Base-by-base conservation (phyloP, 2,888 invertebrate species). In the Tubiluchus corallicola region DNA sequence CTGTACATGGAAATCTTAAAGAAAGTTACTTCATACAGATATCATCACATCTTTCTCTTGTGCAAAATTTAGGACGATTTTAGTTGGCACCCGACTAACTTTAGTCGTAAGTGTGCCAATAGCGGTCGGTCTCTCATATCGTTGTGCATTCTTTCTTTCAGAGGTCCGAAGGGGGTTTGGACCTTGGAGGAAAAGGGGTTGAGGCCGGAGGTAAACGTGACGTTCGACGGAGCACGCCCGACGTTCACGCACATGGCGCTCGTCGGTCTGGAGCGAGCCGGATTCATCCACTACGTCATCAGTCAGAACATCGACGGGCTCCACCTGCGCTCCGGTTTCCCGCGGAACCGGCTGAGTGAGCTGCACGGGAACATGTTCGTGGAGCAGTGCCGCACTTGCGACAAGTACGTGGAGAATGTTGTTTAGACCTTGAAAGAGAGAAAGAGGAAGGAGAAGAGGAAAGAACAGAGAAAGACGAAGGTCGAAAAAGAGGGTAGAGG, bases 271-370 rank as follows among this genome's bases (percentile, higher is more conserved):
- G 71, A 85, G 40, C 76, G 80, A 55, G 57, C 57, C 47, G 68
- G 68, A 20, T 55, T 55, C 41, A 70, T 88, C 0, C 79, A 87
- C 51, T 90, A 80, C 59, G 73, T 98, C 21, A 74, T 98, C 17
- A 90, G 88, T 57, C 96, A 99, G 67, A 98, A 98, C 66, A 92
- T 99, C 53, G 98, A 99, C 70, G 96, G 96, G 0, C 69, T 99
- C 41, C 96, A 98, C 67, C 67, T 94, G 44, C 75, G 82, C 55
- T 88, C 88, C 4, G 94, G 94, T 2, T 66, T 96, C 48, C 69
- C 75, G 0, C 72, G 90, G 47, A 74, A 77, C 54, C 68, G 77
- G 58, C 66, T 98, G 48, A 76, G 92, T 5, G 96, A 98, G 66
- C 70, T 98, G 40, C 98, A 98, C 69, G 98, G 98, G 2, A 94